Conservation (phyloP, 2,888 invertebrate genomes). For the Nasonia oneida region DNA sequence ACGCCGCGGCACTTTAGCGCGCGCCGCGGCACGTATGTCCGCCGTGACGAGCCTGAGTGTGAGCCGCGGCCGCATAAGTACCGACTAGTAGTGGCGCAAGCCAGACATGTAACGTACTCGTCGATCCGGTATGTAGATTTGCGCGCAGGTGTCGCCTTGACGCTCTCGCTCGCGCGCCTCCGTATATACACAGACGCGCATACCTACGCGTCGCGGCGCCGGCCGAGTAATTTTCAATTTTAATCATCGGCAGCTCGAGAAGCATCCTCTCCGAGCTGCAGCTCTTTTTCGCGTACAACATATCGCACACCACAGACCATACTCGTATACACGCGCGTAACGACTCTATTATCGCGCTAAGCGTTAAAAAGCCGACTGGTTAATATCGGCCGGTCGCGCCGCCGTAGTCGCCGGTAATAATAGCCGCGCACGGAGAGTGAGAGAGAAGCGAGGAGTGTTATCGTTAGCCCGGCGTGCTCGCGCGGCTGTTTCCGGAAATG, state of each 20-base stretch:
- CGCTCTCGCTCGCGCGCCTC: conserved; percentile 61
- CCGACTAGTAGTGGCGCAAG: neutral
- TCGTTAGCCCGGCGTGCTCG: neutral
- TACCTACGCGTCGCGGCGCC: neutral
- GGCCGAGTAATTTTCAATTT: conserved; percentile 69
- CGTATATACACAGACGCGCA: neutral
- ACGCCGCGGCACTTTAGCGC: conserved; percentile 54
- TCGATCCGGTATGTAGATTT: conserved; percentile 73
- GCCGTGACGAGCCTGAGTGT: conserved; percentile 37
- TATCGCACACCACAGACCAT: neutral
- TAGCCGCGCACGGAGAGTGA: neutral
- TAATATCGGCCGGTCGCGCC: conserved; percentile 36
- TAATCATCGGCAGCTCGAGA: conserved; percentile 65
- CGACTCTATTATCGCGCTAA: conserved; percentile 55
- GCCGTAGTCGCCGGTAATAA: neutral
- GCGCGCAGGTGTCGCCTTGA: conserved; percentile 71
- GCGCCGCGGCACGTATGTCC: conserved; percentile 47
- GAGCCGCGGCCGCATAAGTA: conserved; percentile 4
- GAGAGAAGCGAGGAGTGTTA: neutral
- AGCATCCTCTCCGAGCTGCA: neutral
- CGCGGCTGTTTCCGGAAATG: conserved; percentile 49
- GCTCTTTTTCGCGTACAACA: too few relatives aligned
- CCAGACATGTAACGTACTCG: conserved; percentile 65
- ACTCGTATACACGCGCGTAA: conserved; percentile 9
- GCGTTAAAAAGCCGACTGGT: conserved; percentile 41